Base-by-base conservation (phyloP, 2,888 invertebrate species). In the Drosophila neotestacea region DNA sequence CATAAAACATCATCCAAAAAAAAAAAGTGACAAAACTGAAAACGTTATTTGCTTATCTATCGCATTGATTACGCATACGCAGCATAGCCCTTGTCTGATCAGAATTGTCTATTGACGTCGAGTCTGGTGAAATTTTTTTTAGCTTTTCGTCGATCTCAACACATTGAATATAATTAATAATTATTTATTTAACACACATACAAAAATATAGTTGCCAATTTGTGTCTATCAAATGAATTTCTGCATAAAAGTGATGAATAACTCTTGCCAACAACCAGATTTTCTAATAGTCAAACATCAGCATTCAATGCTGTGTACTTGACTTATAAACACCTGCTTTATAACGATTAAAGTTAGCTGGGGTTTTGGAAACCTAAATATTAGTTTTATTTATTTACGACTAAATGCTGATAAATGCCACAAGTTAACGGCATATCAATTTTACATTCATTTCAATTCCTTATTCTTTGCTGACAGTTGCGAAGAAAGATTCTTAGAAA, bases 11-110 rank as follows among this genome's bases (percentile, higher is more conserved):
- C 44, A 47, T 6, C 13, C 10, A 6, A 11, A 55, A 46, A 56
- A 46, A 56, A 32, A 0, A 56, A 28, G 10, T 28, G 38, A 13
- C 27, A n/a, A 58, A 58, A 48, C n/a, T 60, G 28, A 41, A 38
- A 63, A 55, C 32, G 34, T 41, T 62, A 59, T 62, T 51, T 62
- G 61, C 65, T 58, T 72, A 72, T 72, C 64, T 59, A 42, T 48
- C 22, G 32, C 42, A 9, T 34, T 39, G 55, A 70, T 74, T 74
- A 70, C 74, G 74, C 77, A 78, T 77, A 74, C 79, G 79, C 74
- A 74, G 36, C 11, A 61, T 78, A 41, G 60, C 52, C 34, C 34
- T 7, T 28, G 51, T 59, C 41, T 30, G 28, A 10, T 5, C 44
- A 41, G 32, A 54, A 59, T 58, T 59, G 60, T 50, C 66, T 50